These are phyloP conservation scores for Typhlichthys subterraneus DNA, from an alignment of 2,797 vertebrate species.

Conservation along the genomic window DNA sequence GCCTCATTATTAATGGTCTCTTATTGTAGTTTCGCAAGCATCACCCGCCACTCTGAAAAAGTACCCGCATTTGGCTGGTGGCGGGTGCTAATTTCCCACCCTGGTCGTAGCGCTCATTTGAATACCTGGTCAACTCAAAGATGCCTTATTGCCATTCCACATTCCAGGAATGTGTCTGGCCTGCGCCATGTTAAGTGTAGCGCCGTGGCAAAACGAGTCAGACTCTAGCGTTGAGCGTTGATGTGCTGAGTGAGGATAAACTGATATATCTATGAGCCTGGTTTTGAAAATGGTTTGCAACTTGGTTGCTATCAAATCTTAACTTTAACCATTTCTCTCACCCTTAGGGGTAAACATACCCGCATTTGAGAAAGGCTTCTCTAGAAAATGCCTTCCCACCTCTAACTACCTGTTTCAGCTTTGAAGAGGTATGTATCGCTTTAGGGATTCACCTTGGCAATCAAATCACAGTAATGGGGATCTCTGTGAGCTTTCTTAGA, in stretches of 20 bases:
- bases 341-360: too few species aligned
- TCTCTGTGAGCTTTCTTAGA: constrained; percentile 8
- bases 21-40: too few species aligned
- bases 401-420: too few species aligned
- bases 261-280: not conserved
- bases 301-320: not conserved
- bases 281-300: not conserved
- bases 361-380: too few species aligned
- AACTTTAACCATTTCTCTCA: not conserved
- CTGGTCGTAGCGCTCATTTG: constrained; percentile 42
- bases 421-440: not conserved
- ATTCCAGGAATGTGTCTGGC: constrained; percentile 51
- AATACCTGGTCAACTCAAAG: constrained; percentile 57
- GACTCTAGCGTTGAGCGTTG: constrained; percentile 4
- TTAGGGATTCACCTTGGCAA: constrained; percentile 16
- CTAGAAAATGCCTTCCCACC: too few species aligned
- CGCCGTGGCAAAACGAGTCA: constrained; percentile 21
- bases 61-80: too few species aligned
- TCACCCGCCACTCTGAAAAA: too few species aligned
- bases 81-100: too few species aligned
- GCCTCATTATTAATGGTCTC: too few species aligned
- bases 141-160: constrained; percentile 38
- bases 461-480: not conserved
- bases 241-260: not conserved
- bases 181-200: constrained; percentile 11